These are phyloP conservation scores for Propithecus deckenii DNA, from an alignment of 2,797 vertebrate genomes.

Conservation along the genomic window DNA sequence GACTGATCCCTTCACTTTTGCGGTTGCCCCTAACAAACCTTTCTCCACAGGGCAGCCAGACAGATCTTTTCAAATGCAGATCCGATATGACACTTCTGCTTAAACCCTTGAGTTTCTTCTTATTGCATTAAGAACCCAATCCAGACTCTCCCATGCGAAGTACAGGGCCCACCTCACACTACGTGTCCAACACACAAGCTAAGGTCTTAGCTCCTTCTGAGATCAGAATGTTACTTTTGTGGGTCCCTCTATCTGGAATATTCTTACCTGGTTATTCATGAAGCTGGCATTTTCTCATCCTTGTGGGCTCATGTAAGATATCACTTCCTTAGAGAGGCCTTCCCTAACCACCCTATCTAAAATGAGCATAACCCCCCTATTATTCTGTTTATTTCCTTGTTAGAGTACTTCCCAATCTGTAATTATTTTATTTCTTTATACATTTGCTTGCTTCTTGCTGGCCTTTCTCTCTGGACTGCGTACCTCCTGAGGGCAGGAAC, in stretches of 20 bases:
- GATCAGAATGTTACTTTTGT: not conserved
- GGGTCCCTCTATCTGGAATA: not conserved
- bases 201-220: not conserved
- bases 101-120: not conserved
- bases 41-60: not conserved
- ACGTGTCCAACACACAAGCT: too few species aligned
- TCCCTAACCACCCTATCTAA: not conserved
- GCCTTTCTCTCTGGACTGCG: not conserved
- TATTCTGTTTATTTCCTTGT: not conserved
- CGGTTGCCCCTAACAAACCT: not conserved
- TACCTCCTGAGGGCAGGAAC: not conserved
- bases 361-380: not conserved
- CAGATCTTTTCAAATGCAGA: slow-evolving; percentile 37
- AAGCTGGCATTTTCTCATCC: not conserved
- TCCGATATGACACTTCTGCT: not conserved
- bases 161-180: not conserved
- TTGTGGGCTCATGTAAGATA: not conserved
- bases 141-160: not conserved
- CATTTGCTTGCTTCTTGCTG: not conserved
- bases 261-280: not conserved
- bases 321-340: not conserved
- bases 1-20: not conserved
- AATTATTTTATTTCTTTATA: not conserved
- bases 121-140: not conserved
- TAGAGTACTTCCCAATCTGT: not conserved